A percentile compares a stretch with the other conserved stretches of the same genome.
phyloP scores from a whole-genome alignment of 2,113 vertebrate genomes.

The Nyctibius bracteatus region DNA sequence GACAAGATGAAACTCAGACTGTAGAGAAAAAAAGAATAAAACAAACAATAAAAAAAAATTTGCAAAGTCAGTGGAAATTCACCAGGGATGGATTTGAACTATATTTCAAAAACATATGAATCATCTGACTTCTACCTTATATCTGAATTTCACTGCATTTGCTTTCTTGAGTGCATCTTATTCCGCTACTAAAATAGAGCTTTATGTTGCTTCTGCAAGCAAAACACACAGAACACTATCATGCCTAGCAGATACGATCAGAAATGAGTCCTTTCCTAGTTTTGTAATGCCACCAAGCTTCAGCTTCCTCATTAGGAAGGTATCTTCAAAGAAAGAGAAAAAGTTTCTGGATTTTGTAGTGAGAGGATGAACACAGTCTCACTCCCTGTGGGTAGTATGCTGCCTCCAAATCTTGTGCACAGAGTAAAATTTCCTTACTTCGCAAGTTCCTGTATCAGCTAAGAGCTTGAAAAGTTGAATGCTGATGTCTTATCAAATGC shows the following conservation, averaged over 20 bases:
- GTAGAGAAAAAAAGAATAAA: background rate
- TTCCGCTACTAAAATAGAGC: background rate
- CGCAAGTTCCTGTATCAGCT: background rate
- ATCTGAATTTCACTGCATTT: background rate
- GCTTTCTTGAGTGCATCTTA: background rate
- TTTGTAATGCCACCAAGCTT: background rate
- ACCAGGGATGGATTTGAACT: background rate
- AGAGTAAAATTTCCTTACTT: background rate
- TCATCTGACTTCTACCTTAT: background rate
- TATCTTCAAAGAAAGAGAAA: background rate
- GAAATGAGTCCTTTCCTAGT: background rate
- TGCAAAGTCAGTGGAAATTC: background rate
- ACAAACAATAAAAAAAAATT: background rate
- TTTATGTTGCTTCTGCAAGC: background rate
- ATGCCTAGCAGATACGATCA: background rate
- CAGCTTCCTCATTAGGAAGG: background rate
- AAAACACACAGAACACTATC: background rate
- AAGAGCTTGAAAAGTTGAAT: background rate
- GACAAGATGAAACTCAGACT: background rate
- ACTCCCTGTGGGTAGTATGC: background rate
- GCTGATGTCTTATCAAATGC: background rate
- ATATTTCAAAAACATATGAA: background rate
- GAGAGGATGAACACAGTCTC: background rate
- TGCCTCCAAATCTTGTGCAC: background rate
- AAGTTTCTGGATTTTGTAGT: background rate